phyloP scores from a whole-genome alignment of 2,113 vertebrate species.

The Actinemys pallida region DNA sequence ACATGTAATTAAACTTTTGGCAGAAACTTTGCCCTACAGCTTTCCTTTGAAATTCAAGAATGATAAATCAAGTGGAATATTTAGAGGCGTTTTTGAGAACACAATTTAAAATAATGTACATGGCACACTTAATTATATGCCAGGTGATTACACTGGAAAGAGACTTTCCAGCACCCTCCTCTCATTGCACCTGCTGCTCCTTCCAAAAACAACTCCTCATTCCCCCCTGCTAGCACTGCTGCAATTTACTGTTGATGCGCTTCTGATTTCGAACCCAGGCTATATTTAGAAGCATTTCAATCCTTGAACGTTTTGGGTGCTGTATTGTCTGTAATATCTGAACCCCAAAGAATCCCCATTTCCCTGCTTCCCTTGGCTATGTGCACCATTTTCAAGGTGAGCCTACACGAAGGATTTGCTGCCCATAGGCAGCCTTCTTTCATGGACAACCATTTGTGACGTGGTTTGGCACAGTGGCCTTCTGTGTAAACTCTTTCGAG shows the following conservation, averaged over 20 bases:
- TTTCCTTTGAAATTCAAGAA: conserved; percentile 70
- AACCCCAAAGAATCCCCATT: not conserved
- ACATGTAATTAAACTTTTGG: conserved; percentile 72
- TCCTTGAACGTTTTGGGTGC: not conserved
- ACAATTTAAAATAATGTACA: conserved; percentile 40
- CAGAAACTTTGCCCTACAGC: conserved; percentile 69
- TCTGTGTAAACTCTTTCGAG: not conserved
- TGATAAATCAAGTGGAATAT: conserved; percentile 65
- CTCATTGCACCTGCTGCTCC: conserved; percentile 20
- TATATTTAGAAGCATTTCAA: not conserved
- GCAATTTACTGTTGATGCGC: conserved; percentile 35
- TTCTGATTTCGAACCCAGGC: not conserved
- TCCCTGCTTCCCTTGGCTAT: not conserved
- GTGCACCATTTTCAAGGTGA: not conserved
- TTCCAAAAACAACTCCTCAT: not conserved
- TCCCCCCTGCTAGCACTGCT: not conserved
- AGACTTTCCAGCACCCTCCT: not conserved
- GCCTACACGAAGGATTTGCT: not conserved
- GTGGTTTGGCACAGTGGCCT: not conserved
- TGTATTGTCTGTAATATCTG: accelerated
- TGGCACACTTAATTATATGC: conserved; percentile 49
- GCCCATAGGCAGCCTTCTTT: not conserved
- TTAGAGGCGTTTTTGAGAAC: conserved; percentile 40
- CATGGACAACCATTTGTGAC: not conserved
- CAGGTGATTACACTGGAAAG: conserved; percentile 47